A percentile compares a stretch with the other conserved stretches of the same genome.
phyloP scores from a whole-genome alignment of 2,113 vertebrate genomes.

The Chamaetylas fuelleborni region DNA sequence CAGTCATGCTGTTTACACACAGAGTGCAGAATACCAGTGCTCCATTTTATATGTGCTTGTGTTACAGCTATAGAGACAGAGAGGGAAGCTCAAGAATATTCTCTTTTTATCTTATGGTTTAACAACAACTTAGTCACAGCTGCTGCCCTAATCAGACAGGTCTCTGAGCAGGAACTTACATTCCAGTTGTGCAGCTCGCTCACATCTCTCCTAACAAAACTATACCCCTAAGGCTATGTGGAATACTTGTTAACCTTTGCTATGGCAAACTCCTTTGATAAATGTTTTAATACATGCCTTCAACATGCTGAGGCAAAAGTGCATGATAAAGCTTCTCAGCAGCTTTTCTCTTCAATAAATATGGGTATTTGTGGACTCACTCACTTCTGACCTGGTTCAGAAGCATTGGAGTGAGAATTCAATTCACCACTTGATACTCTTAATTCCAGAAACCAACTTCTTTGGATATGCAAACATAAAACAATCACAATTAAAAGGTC shows the following conservation, averaged over 20 bases:
- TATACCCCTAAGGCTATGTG: not conserved
- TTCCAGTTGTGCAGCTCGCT: not conserved
- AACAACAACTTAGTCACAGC: not conserved
- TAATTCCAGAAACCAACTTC: not conserved
- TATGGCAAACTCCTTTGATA: not conserved
- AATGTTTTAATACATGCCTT: not conserved
- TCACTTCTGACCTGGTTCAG: not conserved
- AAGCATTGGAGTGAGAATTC: not conserved
- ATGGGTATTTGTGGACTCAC: not conserved
- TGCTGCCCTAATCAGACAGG: not conserved
- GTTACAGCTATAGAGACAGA: not conserved
- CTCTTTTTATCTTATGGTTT: not conserved
- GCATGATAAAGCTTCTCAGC: not conserved
- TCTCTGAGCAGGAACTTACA: not conserved
- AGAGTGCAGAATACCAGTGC: not conserved
- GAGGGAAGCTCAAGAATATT: not conserved
- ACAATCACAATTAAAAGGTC: not conserved
- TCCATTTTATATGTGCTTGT: accelerated
- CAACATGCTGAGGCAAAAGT: not conserved
- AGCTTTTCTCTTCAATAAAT: not conserved
- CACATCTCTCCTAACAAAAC: not conserved
- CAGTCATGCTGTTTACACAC: not conserved
- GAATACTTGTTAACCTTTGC: not conserved
- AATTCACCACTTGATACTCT: not conserved
- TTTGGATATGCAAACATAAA: not conserved